Conservation (phyloP, 2,797 vertebrate genomes). For the Characodon lateralis region DNA sequence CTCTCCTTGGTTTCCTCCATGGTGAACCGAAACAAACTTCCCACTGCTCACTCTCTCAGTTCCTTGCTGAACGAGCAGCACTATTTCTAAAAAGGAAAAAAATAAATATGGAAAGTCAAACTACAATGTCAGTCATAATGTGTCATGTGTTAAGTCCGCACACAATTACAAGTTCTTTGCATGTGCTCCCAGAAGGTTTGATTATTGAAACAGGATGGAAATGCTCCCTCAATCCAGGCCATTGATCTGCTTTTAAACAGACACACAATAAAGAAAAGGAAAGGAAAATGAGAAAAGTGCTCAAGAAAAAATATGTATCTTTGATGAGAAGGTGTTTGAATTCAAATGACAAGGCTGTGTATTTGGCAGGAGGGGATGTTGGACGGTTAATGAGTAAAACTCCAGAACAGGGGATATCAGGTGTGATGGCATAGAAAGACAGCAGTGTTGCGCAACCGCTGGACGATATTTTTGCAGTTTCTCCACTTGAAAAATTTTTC, state of each 20-base stretch:
- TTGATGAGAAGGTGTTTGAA: conserved; percentile 20
- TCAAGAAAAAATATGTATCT: conserved; percentile 25
- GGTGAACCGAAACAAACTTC: conserved; percentile 39
- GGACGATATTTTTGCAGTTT: too few relatives aligned
- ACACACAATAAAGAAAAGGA: conserved; percentile 24
- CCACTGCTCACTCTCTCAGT: conserved; percentile 54
- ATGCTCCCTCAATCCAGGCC: conserved; percentile 4
- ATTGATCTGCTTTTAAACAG: conserved; percentile 26
- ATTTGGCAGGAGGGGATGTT: conserved; percentile 59
- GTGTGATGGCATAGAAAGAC: too few relatives aligned
- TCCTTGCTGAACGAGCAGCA: conserved; percentile 54
- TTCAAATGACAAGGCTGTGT: conserved; percentile 36
- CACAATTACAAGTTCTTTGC: conserved; percentile 52
- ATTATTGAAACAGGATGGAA: conserved; percentile 49
- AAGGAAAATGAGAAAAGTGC: conserved; percentile 22
- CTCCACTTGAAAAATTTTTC: too few relatives aligned
- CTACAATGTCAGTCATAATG: conserved; percentile 58
- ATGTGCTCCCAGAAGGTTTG: conserved; percentile 11
- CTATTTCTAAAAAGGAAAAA: conserved; percentile 72
- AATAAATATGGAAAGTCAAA: conserved; percentile 74
- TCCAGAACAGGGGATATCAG: conserved; percentile 71
- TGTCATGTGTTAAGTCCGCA: conserved; percentile 50
- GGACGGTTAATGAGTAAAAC: conserved; percentile 57
- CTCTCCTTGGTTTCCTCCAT: conserved; percentile 44
- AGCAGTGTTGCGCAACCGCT: too few relatives aligned